A percentile compares a stretch with the other conserved stretches of the same genome.
These are phyloP conservation scores for Nyctibius grandis DNA, from an alignment of 2,797 vertebrate genomes.

Conservation along the genomic window DNA sequence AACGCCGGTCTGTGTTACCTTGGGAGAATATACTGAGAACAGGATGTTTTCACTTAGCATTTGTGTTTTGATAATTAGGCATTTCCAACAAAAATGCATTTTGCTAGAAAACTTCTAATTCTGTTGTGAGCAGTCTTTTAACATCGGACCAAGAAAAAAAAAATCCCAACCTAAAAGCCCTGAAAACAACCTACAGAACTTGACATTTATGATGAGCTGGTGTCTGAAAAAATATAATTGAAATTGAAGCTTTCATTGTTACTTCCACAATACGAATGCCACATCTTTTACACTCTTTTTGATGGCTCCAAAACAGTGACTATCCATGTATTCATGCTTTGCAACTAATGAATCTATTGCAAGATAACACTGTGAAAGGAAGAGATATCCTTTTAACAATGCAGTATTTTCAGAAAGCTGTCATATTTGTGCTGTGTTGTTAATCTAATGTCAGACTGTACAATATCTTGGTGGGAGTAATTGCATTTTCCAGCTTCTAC, in stretches of 20 bases:
- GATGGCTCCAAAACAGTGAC: background rate
- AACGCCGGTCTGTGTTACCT: background rate
- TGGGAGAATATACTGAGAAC: background rate
- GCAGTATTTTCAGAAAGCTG: conserved; percentile 2
- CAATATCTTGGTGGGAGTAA: background rate
- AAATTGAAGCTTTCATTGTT: background rate
- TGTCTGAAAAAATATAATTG: background rate
- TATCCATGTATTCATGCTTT: background rate
- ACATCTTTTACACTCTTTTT: background rate
- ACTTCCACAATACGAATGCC: background rate
- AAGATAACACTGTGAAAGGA: background rate
- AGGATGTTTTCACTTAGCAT: background rate
- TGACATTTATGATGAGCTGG: background rate
- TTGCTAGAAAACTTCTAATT: background rate
- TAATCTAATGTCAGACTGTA: background rate
- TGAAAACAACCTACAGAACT: background rate
- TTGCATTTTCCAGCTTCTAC: background rate
- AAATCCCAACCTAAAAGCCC: background rate
- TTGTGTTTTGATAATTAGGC: background rate
- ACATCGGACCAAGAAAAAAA: background rate
- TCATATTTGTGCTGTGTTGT: background rate
- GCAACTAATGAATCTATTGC: conserved; percentile 6
- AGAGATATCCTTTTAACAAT: background rate
- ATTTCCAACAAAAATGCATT: background rate
- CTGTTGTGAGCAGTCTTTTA: background rate